phyloP scores from a whole-genome alignment of 2,113 vertebrate species.

The Tragelaphus imberbis region DNA sequence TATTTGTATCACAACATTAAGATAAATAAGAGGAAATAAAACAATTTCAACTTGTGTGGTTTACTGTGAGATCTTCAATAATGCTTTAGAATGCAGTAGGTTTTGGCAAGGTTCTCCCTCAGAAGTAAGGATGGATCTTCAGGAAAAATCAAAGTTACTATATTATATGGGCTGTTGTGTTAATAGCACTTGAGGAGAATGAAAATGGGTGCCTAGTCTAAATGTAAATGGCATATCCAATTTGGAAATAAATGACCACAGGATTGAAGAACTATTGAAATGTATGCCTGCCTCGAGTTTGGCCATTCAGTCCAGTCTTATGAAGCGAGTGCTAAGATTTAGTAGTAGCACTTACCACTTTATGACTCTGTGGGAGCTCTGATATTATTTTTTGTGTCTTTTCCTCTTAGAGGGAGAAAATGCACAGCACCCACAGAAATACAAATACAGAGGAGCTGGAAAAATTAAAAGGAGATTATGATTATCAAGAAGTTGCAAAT shows the following conservation, averaged over 20 bases:
- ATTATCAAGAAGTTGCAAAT: neutral
- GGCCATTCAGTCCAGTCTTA: neutral
- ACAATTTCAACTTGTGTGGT: neutral
- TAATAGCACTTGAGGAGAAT: slow-evolving; percentile 22
- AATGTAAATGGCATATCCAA: slow-evolving; percentile 39
- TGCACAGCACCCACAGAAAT: neutral
- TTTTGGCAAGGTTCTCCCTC: slow-evolving; percentile 33
- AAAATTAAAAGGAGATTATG: neutral
- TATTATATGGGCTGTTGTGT: neutral
- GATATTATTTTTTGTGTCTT: neutral
- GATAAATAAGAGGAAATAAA: neutral
- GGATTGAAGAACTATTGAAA: neutral
- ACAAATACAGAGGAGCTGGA: neutral
- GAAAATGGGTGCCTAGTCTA: slow-evolving; percentile 28
- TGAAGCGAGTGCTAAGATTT: neutral
- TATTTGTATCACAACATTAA: neutral
- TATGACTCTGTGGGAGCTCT: neutral
- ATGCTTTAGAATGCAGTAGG: neutral
- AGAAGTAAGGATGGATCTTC: slow-evolving; percentile 34
- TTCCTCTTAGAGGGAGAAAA: neutral
- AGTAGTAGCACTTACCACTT: neutral
- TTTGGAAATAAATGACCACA: neutral
- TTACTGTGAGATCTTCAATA: neutral
- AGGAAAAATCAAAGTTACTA: neutral
- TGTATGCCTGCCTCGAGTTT: neutral